Percentiles rank a stretch among this genome's conserved stretches.
Conservation (phyloP, 2,797 vertebrate species). For the Galaxias olidus region DNA sequence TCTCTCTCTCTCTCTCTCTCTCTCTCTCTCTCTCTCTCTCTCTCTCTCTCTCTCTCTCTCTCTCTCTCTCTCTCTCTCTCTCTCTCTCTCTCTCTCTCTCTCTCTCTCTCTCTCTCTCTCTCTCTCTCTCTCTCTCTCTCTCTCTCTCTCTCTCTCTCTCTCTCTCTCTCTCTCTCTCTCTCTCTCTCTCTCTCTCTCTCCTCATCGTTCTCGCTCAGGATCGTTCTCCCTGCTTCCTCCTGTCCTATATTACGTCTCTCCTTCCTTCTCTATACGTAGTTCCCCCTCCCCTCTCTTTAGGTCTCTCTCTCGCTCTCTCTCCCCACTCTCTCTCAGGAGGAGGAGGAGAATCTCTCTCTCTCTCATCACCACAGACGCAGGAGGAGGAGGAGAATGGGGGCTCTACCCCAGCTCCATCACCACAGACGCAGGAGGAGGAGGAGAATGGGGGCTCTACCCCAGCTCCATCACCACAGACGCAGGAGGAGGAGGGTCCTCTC, state of each 20-base stretch:
- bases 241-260: too few relatives aligned
- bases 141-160: slow-evolving; percentile 20
- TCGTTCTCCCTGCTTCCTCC: slow-evolving; percentile 11
- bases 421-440: too few relatives aligned
- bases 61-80: slow-evolving; percentile 4
- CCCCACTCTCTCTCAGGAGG: slow-evolving; percentile 13
- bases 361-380: neutral
- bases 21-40: slow-evolving; percentile 16
- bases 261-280: too few relatives aligned
- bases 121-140: slow-evolving; percentile 16
- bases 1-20: slow-evolving; percentile 18
- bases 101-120: neutral
- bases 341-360: neutral
- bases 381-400: neutral
- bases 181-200: slow-evolving; percentile 23
- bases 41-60: slow-evolving; percentile 21
- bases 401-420: too few relatives aligned
- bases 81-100: slow-evolving; percentile 8
- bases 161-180: neutral
- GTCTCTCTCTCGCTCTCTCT: slow-evolving; percentile 8
- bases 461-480: too few relatives aligned
- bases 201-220: too few relatives aligned
- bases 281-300: slow-evolving; percentile 7
- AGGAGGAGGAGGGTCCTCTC: too few relatives aligned
- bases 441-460: too few relatives aligned